Evolutionary conservation across 1,140 invertebrate genomes (phyloP).

Genomic region (Rhizoglyphus robini): DNA sequence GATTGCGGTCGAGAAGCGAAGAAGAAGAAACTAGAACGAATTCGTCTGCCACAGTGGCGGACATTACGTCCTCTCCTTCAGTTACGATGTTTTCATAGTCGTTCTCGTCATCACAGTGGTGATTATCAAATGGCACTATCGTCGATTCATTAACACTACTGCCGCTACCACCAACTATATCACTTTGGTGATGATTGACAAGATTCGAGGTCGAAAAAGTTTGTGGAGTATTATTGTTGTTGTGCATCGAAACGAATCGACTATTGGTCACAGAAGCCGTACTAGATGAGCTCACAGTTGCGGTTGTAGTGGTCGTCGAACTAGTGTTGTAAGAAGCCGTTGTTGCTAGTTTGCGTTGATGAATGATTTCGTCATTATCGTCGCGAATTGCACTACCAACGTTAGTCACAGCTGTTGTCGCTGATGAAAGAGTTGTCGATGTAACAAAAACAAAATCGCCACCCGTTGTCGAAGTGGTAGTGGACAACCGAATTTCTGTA

Average conservation of each 20-base stretch:
- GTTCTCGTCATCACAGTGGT: not conserved
- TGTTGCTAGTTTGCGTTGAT: not conserved
- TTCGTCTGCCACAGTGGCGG: not conserved
- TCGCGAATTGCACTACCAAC: not conserved
- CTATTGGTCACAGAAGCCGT: not conserved
- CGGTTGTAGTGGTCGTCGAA: not conserved
- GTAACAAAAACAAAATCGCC: not conserved
- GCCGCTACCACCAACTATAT: not conserved
- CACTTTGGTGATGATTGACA: not conserved
- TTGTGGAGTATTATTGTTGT: not conserved
- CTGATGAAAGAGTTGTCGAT: not conserved
- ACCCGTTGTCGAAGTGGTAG: not conserved
- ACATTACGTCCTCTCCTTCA: not conserved
- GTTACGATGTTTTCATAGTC: not conserved
- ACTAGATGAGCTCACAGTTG: not conserved
- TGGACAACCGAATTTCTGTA: too few species aligned
- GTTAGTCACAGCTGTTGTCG: not conserved
- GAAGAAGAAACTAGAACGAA: not conserved
- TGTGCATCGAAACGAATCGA: slow-evolving; percentile 4
- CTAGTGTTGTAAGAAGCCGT: not conserved
- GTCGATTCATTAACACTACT: not conserved
- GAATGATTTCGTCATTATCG: not conserved
- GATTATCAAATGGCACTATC: not conserved
- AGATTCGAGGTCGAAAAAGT: not conserved
- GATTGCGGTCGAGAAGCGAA: not conserved